Percentiles rank a stretch among this genome's conserved stretches.
These are phyloP conservation scores for Antechinus stuartii DNA, from an alignment of 2,113 vertebrate genomes.

Conservation along the genomic window DNA sequence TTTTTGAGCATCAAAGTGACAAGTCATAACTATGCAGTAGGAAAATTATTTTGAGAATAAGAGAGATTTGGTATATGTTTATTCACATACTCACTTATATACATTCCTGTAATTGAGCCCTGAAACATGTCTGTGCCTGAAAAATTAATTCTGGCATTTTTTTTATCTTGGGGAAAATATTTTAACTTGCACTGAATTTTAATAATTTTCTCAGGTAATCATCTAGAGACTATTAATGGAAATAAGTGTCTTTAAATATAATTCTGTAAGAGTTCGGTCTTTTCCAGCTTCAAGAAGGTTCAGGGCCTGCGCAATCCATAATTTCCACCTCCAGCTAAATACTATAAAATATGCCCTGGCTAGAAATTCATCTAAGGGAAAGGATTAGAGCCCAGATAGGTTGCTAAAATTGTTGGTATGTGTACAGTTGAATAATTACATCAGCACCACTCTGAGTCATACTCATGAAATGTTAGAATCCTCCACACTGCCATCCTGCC, in stretches of 20 bases:
- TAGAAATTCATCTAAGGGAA: not conserved
- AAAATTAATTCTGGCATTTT: constrained; percentile 63
- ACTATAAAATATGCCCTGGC: constrained; percentile 17
- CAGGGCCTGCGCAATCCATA: constrained; percentile 44
- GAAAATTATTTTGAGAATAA: not conserved
- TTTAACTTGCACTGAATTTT: constrained; percentile 73
- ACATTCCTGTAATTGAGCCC: not conserved
- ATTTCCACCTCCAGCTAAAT: constrained; percentile 42
- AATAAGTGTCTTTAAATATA: constrained; percentile 63
- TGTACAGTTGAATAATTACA: constrained; percentile 16
- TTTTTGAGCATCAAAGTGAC: not conserved
- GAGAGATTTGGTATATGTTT: not conserved
- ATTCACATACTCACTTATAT: not conserved
- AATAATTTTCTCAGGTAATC: constrained; percentile 75
- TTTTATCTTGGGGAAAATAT: constrained; percentile 68
- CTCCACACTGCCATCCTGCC: constrained; percentile 36
- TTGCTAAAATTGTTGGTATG: constrained; percentile 23
- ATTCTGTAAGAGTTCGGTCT: constrained; percentile 58
- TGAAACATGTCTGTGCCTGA: constrained; percentile 34
- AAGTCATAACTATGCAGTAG: not conserved
- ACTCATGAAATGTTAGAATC: not conserved
- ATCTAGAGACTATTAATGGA: constrained; percentile 67
- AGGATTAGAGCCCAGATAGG: constrained; percentile 21
- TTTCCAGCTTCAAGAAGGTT: constrained; percentile 58
- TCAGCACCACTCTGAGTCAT: constrained; percentile 37